Conservation (phyloP, 2,888 invertebrate species). For the Neria commutata region DNA sequence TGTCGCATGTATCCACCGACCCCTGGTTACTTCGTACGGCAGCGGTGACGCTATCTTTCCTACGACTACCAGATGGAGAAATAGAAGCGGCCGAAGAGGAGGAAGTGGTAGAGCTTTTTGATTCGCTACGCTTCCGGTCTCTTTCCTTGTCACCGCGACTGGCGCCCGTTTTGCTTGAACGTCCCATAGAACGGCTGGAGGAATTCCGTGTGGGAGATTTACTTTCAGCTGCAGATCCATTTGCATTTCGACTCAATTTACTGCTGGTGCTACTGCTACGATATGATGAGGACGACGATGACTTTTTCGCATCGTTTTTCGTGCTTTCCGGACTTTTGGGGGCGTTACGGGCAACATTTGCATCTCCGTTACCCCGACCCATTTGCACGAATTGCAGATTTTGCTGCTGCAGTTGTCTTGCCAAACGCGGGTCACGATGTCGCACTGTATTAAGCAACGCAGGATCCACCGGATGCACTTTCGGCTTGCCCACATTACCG, state of each 20-base stretch:
- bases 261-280: slow-evolving; percentile 10
- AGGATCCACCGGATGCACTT: slow-evolving; percentile 67
- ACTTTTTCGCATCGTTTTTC: not conserved
- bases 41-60: slow-evolving; percentile 24
- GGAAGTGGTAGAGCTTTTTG: slow-evolving; percentile 47
- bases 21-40: slow-evolving; percentile 27
- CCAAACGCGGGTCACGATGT: slow-evolving; percentile 62
- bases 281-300: not conserved
- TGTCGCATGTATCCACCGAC: slow-evolving; percentile 31
- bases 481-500: slow-evolving; percentile 43
- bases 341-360: not conserved
- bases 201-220: slow-evolving; percentile 48
- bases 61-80: slow-evolving; percentile 38
- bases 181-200: slow-evolving; percentile 29
- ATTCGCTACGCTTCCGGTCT: slow-evolving; percentile 50
- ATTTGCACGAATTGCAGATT: slow-evolving; percentile 21
- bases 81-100: slow-evolving; percentile 44
- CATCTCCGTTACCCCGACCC: not conserved
- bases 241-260: slow-evolving; percentile 40
- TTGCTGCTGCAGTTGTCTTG: slow-evolving; percentile 55
- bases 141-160: slow-evolving; percentile 32
- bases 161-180: slow-evolving; percentile 39
- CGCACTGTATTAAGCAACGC: slow-evolving; percentile 61
- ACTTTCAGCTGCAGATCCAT: slow-evolving; percentile 40
- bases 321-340: not conserved